Conservation (phyloP, 2,888 invertebrate species). For the Drosophila helvetica region DNA sequence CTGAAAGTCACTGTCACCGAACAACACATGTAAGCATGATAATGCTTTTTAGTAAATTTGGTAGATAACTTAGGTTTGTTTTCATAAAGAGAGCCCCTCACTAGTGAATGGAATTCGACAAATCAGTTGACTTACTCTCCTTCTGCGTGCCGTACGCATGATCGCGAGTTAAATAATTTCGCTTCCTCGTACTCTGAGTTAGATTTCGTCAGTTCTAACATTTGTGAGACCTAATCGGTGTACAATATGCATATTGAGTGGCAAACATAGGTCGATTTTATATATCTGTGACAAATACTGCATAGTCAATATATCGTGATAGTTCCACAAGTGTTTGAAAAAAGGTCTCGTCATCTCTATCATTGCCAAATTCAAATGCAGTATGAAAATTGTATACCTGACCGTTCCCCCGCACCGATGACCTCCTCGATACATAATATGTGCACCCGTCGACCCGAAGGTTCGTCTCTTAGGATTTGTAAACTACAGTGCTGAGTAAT, state of each 20-base stretch:
- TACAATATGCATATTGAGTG: not conserved
- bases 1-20: conserved; percentile 10
- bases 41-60: conserved; percentile 30
- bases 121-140: conserved; percentile 43
- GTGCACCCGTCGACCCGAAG: conserved; percentile 11
- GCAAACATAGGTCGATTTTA: not conserved
- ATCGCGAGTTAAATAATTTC: conserved; percentile 30
- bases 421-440: conserved; percentile 5
- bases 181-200: not conserved
- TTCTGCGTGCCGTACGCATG: conserved; percentile 43
- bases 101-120: conserved; percentile 19
- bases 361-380: conserved; percentile 41
- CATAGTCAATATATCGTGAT: not conserved
- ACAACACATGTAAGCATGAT: conserved; percentile 38
- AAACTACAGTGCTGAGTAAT: conserved; percentile 30
- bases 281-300: not conserved
- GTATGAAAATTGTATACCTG: conserved; percentile 20
- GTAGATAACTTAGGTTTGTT: conserved; percentile 26
- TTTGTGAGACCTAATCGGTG: not conserved
- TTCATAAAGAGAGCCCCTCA: conserved; percentile 8
- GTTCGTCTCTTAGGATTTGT: conserved; percentile 14
- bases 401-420: not conserved
- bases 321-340: not conserved
- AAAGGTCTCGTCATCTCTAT: too few relatives aligned
- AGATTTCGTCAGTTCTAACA: too few relatives aligned